Evolutionary conservation across 2,797 vertebrate species (phyloP).

Genomic region (Hoplostethus mediterraneus): DNA sequence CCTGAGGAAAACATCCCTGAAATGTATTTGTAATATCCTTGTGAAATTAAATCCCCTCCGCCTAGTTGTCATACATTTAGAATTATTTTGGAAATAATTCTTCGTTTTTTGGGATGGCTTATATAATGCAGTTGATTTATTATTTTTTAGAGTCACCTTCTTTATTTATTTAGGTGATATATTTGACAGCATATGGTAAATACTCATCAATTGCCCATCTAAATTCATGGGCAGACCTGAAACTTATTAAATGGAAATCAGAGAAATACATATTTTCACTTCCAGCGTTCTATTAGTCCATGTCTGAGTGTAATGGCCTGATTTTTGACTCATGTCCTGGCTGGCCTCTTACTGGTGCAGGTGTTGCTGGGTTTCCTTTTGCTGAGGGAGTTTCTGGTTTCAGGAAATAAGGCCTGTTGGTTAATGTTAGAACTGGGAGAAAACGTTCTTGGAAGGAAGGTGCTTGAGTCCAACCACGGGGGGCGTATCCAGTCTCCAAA

Average conservation of each 20-base stretch:
- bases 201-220: neutral
- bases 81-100: neutral
- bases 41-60: conserved; percentile 12
- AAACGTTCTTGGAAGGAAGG: conserved; percentile 76
- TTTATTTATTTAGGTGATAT: too few species aligned
- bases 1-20: conserved; percentile 31
- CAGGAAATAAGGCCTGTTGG: conserved; percentile 85
- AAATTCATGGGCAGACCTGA: conserved; percentile 19
- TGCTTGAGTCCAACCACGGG: conserved; percentile 65
- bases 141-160: neutral
- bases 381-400: conserved; percentile 85
- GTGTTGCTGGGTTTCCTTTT: conserved; percentile 80
- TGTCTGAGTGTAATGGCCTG: conserved; percentile 67
- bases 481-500: conserved; percentile 51
- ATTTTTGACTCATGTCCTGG: conserved; percentile 80
- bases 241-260: conserved; percentile 29
- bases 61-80: neutral
- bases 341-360: conserved; percentile 73
- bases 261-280: conserved; percentile 31
- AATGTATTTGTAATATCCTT: conserved; percentile 6
- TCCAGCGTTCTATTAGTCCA: conserved; percentile 58
- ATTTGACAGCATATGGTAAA: too few species aligned
- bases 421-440: conserved; percentile 83
- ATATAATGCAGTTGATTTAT: neutral
- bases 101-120: neutral